A percentile compares a stretch with the other conserved stretches of the same genome.
These are phyloP conservation scores for Nebria brevicollis DNA, from an alignment of 2,888 invertebrate species.

Conservation along the genomic window DNA sequence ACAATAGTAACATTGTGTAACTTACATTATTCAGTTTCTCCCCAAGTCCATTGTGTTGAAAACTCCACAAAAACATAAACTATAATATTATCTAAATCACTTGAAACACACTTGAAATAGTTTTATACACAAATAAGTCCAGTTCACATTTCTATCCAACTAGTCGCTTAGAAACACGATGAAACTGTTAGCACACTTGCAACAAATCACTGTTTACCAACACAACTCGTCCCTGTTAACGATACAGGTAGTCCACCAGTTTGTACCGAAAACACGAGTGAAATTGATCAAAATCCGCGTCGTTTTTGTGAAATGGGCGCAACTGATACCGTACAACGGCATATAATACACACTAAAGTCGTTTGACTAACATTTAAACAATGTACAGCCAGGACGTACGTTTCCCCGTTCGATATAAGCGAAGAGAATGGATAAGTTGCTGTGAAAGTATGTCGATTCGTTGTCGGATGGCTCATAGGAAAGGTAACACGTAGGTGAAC, in stretches of 20 bases:
- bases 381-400: constrained; percentile 27
- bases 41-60: background rate
- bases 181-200: too few relatives aligned
- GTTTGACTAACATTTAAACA: constrained; percentile 24
- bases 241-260: background rate
- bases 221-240: background rate
- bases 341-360: constrained; percentile 40
- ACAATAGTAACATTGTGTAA: background rate
- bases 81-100: background rate
- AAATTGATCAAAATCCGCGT: background rate
- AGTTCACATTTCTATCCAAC: background rate
- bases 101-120: background rate
- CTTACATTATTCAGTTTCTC: background rate
- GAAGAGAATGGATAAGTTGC: constrained; percentile 15
- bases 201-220: too few relatives aligned
- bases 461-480: constrained; percentile 46
- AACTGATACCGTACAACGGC: constrained; percentile 9
- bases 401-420: constrained; percentile 3
- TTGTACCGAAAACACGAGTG: background rate
- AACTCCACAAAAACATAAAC: background rate
- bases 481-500: constrained; percentile 52
- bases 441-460: constrained; percentile 44
- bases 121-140: background rate
- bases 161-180: too few relatives aligned
- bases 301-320: background rate